phyloP scores from a whole-genome alignment of 2,888 invertebrate genomes.

The Thereva unica region DNA sequence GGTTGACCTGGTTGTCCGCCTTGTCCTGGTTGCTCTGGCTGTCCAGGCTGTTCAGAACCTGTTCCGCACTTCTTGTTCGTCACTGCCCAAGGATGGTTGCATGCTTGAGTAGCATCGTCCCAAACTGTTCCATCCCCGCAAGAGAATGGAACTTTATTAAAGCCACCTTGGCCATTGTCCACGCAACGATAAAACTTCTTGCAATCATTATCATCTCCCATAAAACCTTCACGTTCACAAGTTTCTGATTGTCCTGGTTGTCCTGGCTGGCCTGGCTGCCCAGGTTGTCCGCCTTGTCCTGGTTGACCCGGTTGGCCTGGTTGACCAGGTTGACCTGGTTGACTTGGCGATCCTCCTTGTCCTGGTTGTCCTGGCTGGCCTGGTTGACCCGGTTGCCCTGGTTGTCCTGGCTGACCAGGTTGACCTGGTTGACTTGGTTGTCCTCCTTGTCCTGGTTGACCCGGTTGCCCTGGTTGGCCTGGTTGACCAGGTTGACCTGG shows the following conservation, averaged over 20 bases:
- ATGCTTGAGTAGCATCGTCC: slow-evolving; percentile 70
- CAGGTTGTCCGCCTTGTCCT: background rate
- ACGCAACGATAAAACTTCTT: slow-evolving; percentile 79
- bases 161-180: slow-evolving; percentile 63
- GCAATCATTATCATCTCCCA: slow-evolving; percentile 70
- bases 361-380: background rate
- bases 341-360: background rate
- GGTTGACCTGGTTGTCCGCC: slow-evolving; percentile 35
- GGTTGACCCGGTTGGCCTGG: background rate
- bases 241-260: slow-evolving; percentile 44
- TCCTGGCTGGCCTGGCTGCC: slow-evolving; percentile 29
- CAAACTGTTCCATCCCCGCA: slow-evolving; percentile 79
- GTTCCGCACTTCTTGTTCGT: slow-evolving; percentile 32
- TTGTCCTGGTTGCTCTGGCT: slow-evolving; percentile 13
- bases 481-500: background rate
- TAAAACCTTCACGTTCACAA: slow-evolving; percentile 72
- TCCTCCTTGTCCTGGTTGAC: no score
- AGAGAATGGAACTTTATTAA: slow-evolving; percentile 69
- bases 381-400: background rate
- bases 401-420: slow-evolving; percentile 3
- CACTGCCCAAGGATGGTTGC: slow-evolving; percentile 71
- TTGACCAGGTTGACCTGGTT: background rate
- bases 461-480: background rate
- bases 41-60: slow-evolving; percentile 24
- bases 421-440: background rate